A percentile compares a stretch with the other conserved stretches of the same genome.
phyloP scores from a whole-genome alignment of 2,113 vertebrate genomes.

The Bubo scandiacus region DNA sequence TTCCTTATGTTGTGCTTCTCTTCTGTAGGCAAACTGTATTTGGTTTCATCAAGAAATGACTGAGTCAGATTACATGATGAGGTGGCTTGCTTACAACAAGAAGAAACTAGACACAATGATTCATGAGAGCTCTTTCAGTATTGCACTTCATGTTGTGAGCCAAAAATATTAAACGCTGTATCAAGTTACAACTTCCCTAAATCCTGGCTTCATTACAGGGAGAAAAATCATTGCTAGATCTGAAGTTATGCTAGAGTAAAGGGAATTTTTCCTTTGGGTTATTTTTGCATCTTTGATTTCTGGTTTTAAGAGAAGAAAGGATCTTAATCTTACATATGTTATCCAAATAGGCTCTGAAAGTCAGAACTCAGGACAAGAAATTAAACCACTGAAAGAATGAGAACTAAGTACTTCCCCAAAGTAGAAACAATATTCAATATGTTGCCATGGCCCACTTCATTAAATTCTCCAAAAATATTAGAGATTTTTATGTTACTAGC shows the following conservation, averaged over 20 bases:
- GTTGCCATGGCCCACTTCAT: not conserved
- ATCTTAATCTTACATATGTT: not conserved
- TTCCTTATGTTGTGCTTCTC: not conserved
- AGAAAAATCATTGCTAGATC: not conserved
- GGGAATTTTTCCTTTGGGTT: not conserved
- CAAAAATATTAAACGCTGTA: fast-evolving
- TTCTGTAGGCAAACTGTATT: not conserved
- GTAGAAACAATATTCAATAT: not conserved
- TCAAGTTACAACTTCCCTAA: not conserved
- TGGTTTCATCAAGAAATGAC: not conserved
- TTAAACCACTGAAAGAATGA: not conserved
- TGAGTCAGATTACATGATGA: fast-evolving
- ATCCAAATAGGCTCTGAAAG: not conserved
- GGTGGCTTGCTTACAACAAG: not conserved
- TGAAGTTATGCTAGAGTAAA: not conserved
- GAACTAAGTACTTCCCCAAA: not conserved
- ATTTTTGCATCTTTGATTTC: not conserved
- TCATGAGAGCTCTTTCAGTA: not conserved
- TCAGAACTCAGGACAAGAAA: not conserved
- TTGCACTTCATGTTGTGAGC: not conserved
- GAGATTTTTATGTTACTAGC: not conserved
- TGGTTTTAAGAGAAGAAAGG: not conserved
- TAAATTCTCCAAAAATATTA: not conserved
- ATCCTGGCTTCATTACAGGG: fast-evolving
- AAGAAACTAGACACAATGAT: fast-evolving